Evolutionary conservation across 2,113 vertebrate genomes (phyloP), one percentile per base, ranked within the genome.

Genomic region (Anoplopoma fimbria): DNA sequence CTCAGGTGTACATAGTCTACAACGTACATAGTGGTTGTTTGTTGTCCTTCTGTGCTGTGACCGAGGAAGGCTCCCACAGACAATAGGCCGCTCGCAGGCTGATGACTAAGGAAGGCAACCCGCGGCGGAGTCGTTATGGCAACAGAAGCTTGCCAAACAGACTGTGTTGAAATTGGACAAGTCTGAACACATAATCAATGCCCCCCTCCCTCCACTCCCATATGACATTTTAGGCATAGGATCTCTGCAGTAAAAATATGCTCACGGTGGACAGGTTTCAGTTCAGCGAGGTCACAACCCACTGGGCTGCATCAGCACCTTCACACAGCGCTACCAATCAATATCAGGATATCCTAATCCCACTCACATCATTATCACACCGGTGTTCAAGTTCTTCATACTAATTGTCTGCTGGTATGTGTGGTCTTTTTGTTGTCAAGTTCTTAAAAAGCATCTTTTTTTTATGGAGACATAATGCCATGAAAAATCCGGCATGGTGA

Each of bases 41-140:
- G 79, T 88, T 87, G 79, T 81, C 77, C 70, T 86, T 81, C 67
- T 84, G 83, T 71, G 77, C 76, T 69, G 72, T 64, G 87, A 92
- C 87, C 76, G 70, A 86, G 77, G 64, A 89, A 84, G 76, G 85
- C 89, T 95, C 87, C 88, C 83, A 90, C 83, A 90, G 86, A 84
- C 91, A 93, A 87, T 88, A 69, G 82, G 87, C 89, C 74, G 77
- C 87, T 88, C 86, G 62, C 87, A 84, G 84, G 89, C 88, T 87
- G 88, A 91, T 89, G 92, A 95, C 91, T 93, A 92, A 95, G 88
- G 91, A 93, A 92, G 92, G 83, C 90, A 84, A 92, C 91, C 91
- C 62, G 60, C 74, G 19, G 92, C 42, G 90, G 88, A 94, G 93
- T 95, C 82, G 91, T 95, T 94, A 95, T 93, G 92, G 94, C 90